Evolutionary conservation across 2,888 invertebrate genomes (phyloP).

Genomic region (Linyphia triangularis): DNA sequence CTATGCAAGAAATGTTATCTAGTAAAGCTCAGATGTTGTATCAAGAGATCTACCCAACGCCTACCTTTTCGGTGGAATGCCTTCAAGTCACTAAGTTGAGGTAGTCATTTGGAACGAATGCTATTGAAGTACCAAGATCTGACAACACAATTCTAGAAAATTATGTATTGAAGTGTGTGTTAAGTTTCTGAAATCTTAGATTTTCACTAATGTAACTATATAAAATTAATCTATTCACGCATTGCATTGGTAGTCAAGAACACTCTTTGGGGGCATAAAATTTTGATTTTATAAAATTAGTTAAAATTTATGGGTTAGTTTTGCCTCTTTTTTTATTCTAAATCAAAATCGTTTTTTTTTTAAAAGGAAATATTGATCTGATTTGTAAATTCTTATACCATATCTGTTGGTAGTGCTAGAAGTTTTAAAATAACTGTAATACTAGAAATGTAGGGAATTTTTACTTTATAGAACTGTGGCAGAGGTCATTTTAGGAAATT

Average conservation of each 20-base stretch:
- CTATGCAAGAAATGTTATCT: slow-evolving; percentile 41
- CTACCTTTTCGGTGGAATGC: slow-evolving; percentile 55
- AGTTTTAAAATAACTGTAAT: background rate
- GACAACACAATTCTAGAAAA: slow-evolving; percentile 7
- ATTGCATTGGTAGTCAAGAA: slow-evolving; percentile 17
- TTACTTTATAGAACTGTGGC: background rate
- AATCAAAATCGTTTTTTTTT: slow-evolving; percentile 23
- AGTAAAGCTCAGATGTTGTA: slow-evolving; percentile 40
- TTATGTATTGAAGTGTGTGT: slow-evolving; percentile 14
- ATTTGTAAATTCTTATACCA: background rate
- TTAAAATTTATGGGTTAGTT: background rate
- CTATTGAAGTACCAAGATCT: slow-evolving; percentile 25
- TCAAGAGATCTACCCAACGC: slow-evolving; percentile 42
- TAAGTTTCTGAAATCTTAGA: slow-evolving; percentile 42
- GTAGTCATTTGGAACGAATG: slow-evolving; percentile 27
- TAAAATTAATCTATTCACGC: slow-evolving; percentile 16
- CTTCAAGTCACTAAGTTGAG: slow-evolving; percentile 57
- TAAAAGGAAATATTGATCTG: background rate
- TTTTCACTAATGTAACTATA: slow-evolving; percentile 22
- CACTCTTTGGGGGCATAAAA: background rate
- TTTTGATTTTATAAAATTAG: background rate
- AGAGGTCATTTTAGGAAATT: background rate
- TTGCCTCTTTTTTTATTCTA: slow-evolving; percentile 24
- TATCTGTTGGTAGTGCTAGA: background rate
- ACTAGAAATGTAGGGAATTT: background rate